Evolutionary conservation across 2,113 vertebrate species (phyloP).

Genomic region (Ptychochromis oligacanthus): DNA sequence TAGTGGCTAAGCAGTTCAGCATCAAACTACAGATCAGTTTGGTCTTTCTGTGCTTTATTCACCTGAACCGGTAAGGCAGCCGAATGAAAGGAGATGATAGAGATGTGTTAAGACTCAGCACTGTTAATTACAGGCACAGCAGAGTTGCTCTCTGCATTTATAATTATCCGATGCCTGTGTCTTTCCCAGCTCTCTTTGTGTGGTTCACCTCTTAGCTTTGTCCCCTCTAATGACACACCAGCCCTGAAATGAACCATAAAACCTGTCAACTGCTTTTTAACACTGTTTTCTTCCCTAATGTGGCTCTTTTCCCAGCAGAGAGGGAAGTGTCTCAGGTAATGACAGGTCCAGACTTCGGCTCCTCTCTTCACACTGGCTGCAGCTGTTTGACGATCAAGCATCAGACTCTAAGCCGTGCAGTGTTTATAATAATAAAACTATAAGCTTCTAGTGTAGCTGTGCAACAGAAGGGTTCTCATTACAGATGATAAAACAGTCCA

Average conservation of each 20-base stretch:
- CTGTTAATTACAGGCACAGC: constrained; percentile 61
- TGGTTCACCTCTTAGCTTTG: constrained; percentile 31
- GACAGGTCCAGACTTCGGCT: constrained; percentile 32
- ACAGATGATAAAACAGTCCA: not conserved
- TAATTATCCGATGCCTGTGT: constrained; percentile 54
- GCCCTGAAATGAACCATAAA: constrained; percentile 38
- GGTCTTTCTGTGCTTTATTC: not conserved
- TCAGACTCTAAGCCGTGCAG: not conserved
- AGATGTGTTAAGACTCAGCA: constrained; percentile 36
- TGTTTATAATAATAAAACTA: not conserved
- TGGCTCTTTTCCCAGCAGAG: constrained; percentile 34
- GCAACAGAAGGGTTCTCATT: not conserved
- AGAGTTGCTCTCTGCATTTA: constrained; percentile 39
- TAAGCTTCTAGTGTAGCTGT: not conserved
- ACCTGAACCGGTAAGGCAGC: constrained; percentile 26
- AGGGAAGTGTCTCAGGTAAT: constrained; percentile 35
- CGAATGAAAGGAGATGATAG: constrained; percentile 28
- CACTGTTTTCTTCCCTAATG: constrained; percentile 12
- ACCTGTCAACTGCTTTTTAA: constrained; percentile 51
- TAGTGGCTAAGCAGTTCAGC: not conserved
- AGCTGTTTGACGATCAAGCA: constrained; percentile 20
- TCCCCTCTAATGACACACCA: constrained; percentile 52
- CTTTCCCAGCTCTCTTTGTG: constrained; percentile 41
- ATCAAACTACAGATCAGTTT: not conserved
- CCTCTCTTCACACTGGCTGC: constrained; percentile 16